Conservation (phyloP, 1,140 invertebrate species). For the Aphaenogaster rudis region DNA sequence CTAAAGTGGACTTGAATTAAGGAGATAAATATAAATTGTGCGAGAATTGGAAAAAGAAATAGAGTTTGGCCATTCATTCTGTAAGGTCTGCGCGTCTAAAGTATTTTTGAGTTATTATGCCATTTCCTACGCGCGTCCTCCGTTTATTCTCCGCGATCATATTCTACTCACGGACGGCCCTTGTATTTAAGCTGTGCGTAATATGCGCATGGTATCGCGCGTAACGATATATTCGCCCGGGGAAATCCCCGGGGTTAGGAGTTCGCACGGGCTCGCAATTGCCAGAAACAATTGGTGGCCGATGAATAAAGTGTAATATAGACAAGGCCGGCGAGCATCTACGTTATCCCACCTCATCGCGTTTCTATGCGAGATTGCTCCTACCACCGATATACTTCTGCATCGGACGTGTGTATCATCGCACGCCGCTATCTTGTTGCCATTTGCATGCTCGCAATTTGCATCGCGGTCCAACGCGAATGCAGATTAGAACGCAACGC, state of each 20-base stretch:
- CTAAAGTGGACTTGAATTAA: background rate
- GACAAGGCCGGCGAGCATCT: background rate
- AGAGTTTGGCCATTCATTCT: background rate
- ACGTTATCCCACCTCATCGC: background rate
- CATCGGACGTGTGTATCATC: conserved; percentile 26
- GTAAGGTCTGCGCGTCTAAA: background rate
- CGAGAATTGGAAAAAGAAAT: background rate
- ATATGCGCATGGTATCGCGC: background rate
- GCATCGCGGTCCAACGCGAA: conserved; percentile 63
- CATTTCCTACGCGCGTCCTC: background rate
- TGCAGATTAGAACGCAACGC: conserved; percentile 55
- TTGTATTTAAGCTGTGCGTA: conserved; percentile 8
- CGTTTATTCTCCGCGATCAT: background rate
- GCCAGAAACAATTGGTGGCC: conserved; percentile 43
- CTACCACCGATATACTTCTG: conserved; percentile 26
- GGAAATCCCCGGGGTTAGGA: conserved; percentile 32
- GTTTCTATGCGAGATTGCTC: conserved; percentile 18
- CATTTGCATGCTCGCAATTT: conserved; percentile 74
- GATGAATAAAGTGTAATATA: conserved; percentile 37
- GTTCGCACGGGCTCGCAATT: conserved; percentile 42
- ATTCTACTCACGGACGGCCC: background rate
- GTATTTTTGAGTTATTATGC: background rate
- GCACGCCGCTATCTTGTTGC: conserved; percentile 49
- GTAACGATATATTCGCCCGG: conserved; percentile 1
- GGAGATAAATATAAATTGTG: background rate